Evolutionary conservation across 2,113 vertebrate species (phyloP).

Genomic region (Anseranas semipalmata): DNA sequence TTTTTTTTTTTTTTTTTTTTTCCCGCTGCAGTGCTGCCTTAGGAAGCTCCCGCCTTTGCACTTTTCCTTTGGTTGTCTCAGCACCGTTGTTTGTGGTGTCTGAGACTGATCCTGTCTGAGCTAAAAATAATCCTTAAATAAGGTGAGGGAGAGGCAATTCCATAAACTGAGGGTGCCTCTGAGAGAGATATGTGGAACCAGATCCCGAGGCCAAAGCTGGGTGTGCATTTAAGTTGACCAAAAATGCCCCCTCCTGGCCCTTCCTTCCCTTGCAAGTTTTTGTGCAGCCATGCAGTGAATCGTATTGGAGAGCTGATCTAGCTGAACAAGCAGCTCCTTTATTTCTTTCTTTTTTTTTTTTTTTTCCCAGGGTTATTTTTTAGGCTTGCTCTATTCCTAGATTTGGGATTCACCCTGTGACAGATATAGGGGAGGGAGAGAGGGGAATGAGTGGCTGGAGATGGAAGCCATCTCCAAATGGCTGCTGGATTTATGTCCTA

Average conservation of each 20-base stretch:
- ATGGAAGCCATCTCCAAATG: background rate
- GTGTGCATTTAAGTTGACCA: conserved; percentile 28
- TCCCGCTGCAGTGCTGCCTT: background rate
- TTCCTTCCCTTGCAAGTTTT: conserved; percentile 41
- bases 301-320: background rate
- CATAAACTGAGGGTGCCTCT: background rate
- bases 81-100: background rate
- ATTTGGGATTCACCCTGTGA: background rate
- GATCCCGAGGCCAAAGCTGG: background rate
- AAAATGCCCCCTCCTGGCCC: conserved; percentile 67
- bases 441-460: background rate
- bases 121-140: background rate
- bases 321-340: background rate
- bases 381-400: background rate
- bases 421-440: background rate
- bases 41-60: background rate
- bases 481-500: background rate
- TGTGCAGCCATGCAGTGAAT: background rate
- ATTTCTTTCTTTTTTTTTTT: background rate
- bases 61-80: background rate
- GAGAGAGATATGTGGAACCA: background rate
- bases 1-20: background rate
- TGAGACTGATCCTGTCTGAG: background rate
- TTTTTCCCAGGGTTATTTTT: background rate
- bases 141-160: background rate